Base-by-base conservation (phyloP, 2,113 vertebrate genomes). In the Eulemur macaco region DNA sequence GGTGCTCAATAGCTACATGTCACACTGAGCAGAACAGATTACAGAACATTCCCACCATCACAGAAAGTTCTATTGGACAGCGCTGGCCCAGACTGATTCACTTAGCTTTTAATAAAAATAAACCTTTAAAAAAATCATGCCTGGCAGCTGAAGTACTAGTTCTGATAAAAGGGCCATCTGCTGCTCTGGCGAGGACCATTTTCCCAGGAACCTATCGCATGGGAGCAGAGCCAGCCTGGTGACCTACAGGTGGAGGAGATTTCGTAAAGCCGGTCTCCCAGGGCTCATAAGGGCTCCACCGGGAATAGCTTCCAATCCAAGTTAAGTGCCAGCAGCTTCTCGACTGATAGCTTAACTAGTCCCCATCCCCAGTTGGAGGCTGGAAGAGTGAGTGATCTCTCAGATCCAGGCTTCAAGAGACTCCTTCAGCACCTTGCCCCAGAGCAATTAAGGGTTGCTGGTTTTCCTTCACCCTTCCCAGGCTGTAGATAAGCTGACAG, bases 41-140 rank as follows among this genome's bases (percentile, higher is more conserved):
- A 50, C 3, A 84, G 54, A 89, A 71, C 34, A 71, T 56, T 86
- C n/a, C 54, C 27, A 80, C 23, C 66, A 69, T 37, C 58, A 69
- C 73, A 54, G 73, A 31, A 71, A 80, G 45, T 82, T 29, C 74
- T 71, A 52, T 8, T 81, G 54, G 58, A 37, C 31, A 85, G 63
- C 1, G 14, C 29, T 15, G 21, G 15, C 47, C 50, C 25, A 37
- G 73, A 37, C 29, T 39, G 58, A 81, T 42, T 90, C 37, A 54
- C 37, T 68, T 50, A 86, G 47, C 56, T 77, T 93, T 86, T 74
- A 88, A 87, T 84, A 66, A 84, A 91, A 97, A 88, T 25, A 82
- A 90, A 39, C 11, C 14, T 60, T n/a, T 8, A 34, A 88, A 94
- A 80, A 47, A 81, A 80, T 47, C 34, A 69, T 86, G 12, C 39